Evolutionary conservation across 2,888 invertebrate genomes (phyloP).

Genomic region (Xanthia icteritia): DNA sequence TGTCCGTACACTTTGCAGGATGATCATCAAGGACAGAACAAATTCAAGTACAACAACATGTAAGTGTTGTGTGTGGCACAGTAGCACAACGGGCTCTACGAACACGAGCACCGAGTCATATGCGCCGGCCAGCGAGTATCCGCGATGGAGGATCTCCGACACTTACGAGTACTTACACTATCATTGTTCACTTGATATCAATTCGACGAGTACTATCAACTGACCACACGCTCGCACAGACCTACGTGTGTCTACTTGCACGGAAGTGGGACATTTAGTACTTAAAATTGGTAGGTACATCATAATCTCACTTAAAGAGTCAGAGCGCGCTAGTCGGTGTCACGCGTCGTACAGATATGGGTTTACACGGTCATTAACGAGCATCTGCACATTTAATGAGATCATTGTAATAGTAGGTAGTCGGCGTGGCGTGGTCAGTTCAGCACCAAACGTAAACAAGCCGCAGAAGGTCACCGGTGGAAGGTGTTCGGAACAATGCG

Average conservation of each 20-base stretch:
- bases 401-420: conserved; percentile 9
- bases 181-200: conserved; percentile 47
- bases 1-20: too few species aligned
- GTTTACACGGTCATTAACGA: conserved; percentile 5
- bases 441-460: conserved; percentile 1
- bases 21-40: too few species aligned
- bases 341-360: conserved; percentile 31
- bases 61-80: too few species aligned
- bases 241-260: background rate
- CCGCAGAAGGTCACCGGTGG: conserved; percentile 27
- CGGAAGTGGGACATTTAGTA: conserved; percentile 32
- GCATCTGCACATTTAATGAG: conserved; percentile 20
- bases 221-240: background rate
- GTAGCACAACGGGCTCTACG: too few species aligned
- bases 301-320: background rate
- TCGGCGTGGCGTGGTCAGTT: background rate
- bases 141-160: background rate
- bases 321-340: background rate
- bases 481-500: conserved; percentile 38
- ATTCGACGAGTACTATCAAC: background rate
- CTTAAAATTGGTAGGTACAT: conserved; percentile 1
- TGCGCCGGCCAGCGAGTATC: background rate
- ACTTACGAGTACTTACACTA: background rate
- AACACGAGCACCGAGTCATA: background rate
- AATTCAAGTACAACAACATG: too few species aligned